Base-by-base conservation (phyloP, 2,888 invertebrate species). In the Drosophila demipolita region DNA sequence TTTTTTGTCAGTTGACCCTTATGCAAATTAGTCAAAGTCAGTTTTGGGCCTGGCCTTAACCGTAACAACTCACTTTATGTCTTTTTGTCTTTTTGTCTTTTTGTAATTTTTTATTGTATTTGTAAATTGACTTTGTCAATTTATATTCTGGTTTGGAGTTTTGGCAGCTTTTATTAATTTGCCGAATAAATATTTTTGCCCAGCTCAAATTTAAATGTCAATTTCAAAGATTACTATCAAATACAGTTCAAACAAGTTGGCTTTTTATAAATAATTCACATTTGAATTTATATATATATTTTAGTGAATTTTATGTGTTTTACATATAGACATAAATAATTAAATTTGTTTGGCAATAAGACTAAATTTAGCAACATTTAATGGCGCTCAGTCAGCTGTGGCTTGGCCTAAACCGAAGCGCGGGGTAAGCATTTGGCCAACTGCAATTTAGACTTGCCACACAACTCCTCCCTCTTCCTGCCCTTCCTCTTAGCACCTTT, bases 1-100 rank as follows among this genome's bases (percentile, higher is more conserved):
- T 32, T 29, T 23, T 23, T 23, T 23, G 59, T 54, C 53, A 53
- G 63, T 6, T 88, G 90, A 83, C 88, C 87, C 78, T 89, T 88
- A 89, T 89, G 90, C 73, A 75, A 75, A 75, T 77, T 72, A 50
- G 54, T n/a, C 50, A 42, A 50, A 69, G 70, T 70, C 52, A 35
- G 50, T 40, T 53, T 45, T 29, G 40, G 15, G 33, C 23, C 15
- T 15, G 42, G 50, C 12, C 40, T n/a, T 15, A 36, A 23, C 23
- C 26, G 23, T n/a, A 33, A n/a, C 26, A 36, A 20, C 42, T 38
- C 12, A 29, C 32, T 29, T 45, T 45, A 45, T 15, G 45, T 45
- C 26, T 20, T 48, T 73, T 61, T 45, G n/a, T n/a, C n/a, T n/a
- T n/a, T n/a, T n/a, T n/a, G n/a, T n/a, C n/a, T 58, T 48, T 54